Conservation (phyloP, 2,113 vertebrate genomes). For the Cairina moschata region DNA sequence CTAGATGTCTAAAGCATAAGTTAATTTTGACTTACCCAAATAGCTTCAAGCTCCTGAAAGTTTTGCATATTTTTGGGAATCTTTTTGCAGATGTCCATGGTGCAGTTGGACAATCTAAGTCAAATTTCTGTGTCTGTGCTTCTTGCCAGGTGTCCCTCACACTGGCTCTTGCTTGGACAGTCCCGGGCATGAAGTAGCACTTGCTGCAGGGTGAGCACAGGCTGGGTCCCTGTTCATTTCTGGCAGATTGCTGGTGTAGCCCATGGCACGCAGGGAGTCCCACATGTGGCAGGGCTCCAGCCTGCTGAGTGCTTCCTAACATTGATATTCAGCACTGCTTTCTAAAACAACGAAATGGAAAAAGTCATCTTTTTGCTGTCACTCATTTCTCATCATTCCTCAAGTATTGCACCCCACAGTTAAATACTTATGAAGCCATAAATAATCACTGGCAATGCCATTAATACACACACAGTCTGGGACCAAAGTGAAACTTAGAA, state of each 20-base stretch:
- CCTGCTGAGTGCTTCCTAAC: not conserved
- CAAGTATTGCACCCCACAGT: not conserved
- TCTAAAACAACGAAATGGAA: not conserved
- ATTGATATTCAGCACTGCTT: not conserved
- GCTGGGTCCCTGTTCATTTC: rapidly evolving
- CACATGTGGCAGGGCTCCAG: rapidly evolving
- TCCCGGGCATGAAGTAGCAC: not conserved
- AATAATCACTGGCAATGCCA: not conserved
- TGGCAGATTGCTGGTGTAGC: not conserved
- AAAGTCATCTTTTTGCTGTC: not conserved
- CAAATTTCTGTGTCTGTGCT: not conserved
- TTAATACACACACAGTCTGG: not conserved
- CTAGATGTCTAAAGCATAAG: not conserved
- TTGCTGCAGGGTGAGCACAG: not conserved
- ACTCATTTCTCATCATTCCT: not conserved
- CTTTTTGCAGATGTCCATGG: not conserved
- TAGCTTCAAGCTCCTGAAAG: not conserved
- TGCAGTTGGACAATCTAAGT: not conserved
- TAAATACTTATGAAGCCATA: not conserved
- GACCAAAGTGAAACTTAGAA: not conserved
- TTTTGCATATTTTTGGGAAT: too few relatives aligned
- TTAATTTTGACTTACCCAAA: not conserved
- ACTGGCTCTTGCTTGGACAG: rapidly evolving
- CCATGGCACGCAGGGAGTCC: rapidly evolving
- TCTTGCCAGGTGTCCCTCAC: not conserved